Base-by-base conservation (phyloP, 2,113 vertebrate genomes). In the Bufo gargarizans region DNA sequence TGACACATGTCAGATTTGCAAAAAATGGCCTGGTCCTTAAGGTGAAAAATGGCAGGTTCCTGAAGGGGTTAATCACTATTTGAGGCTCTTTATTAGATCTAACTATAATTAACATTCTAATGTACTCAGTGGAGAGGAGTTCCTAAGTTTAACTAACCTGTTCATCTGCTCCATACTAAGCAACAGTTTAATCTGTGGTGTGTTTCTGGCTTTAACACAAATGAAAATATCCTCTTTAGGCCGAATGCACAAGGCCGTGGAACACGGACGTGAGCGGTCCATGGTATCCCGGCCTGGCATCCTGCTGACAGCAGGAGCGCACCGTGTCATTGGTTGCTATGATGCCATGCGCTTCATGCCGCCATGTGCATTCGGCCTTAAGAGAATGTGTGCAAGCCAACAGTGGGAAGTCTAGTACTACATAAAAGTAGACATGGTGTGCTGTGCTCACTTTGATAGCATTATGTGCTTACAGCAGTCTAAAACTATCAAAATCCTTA, bases 101-200 rank as follows among this genome's bases (percentile, higher is more conserved):
- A 56, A 77, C 56, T 77, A 86, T 77, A 86, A 65, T 67, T 77
- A 67, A 45, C 56, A 86, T 45, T 86, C 14, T 78, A 63, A 86
- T 86, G 58, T 78, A 86, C 74, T 77, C 78, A 77, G 78, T 59
- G 43, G 85, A 67, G 47, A 78, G 45, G 61, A 59, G 50, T 78
- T 86, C 47, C 53, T 20, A 17, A 61, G 84, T 86, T 56, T 49
- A 76, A 77, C 74, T 78, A 45, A 49, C 45, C 77, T 74, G 53
- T 59, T 77, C 19, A 0, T 77, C 45, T 49, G 49, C 50, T 77
- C 50, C 63, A 72, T 84, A 22, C 20, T 33, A 72, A 14, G 14
- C 53, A 53, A 47, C 65, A 65, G 82, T 61, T 71, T 58, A 58
- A 10, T 58, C 56, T 58, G 12, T 11, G 12, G 56, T 12, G 12